Evolutionary conservation across 2,888 invertebrate species (phyloP).

Genomic region (Sesia bembeciformis): DNA sequence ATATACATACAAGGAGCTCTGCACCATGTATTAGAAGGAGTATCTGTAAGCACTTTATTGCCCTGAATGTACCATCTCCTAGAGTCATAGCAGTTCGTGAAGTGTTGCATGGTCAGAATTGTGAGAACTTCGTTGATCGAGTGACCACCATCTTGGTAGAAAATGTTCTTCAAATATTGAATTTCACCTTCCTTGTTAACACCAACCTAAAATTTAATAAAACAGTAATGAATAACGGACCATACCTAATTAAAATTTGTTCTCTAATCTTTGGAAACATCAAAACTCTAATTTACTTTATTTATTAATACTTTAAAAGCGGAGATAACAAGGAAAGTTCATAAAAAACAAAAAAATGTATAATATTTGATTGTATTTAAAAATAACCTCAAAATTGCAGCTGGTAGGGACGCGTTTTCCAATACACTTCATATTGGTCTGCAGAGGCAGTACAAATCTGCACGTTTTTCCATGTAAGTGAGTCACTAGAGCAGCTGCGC

Average conservation of each 20-base stretch:
- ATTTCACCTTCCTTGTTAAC: conserved; percentile 78
- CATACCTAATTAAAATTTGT: too few species aligned
- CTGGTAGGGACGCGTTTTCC: conserved; percentile 73
- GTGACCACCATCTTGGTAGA: conserved; percentile 70
- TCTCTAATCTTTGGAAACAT: too few species aligned
- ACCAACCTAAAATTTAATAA: conserved; percentile 53
- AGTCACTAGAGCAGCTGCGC: conserved; percentile 78
- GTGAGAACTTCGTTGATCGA: conserved; percentile 61
- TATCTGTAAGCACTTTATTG: conserved; percentile 75
- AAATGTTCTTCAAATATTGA: conserved; percentile 73
- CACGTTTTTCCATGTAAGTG: conserved; percentile 75
- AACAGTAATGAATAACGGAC: too few species aligned
- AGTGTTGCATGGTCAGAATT: conserved; percentile 36
- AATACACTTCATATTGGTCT: conserved; percentile 76
- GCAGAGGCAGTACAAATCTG: conserved; percentile 76
- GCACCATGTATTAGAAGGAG: conserved; percentile 80
- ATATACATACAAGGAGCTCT: conserved; percentile 77
- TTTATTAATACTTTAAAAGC: neutral
- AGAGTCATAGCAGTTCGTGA: conserved; percentile 71
- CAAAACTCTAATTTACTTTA: neutral
- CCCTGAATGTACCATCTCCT: conserved; percentile 73
- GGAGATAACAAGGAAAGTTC: neutral
- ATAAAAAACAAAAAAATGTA: neutral
- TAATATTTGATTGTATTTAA: too few species aligned
- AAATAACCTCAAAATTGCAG: conserved; percentile 68